Conservation (phyloP, 37 sponge, comb jelly and placozoan genomes). For the Halichondria panicea region DNA sequence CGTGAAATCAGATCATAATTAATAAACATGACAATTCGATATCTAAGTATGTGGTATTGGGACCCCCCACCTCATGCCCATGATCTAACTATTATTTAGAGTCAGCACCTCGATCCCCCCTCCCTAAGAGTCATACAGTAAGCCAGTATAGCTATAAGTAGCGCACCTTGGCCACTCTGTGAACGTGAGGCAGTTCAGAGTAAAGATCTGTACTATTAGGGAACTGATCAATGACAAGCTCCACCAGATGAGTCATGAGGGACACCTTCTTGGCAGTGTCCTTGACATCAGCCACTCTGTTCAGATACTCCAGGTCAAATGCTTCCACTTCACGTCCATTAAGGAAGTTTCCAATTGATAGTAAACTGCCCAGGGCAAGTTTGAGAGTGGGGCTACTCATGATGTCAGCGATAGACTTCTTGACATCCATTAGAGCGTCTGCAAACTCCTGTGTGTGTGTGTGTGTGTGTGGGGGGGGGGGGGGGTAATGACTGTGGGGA, state of each 20-base stretch:
- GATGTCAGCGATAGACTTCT: conserved; percentile 72
- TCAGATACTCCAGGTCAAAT: conserved; percentile 82
- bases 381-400: conserved; percentile 64
- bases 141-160: no score
- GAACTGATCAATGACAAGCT: conserved; percentile 80
- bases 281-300: conserved; percentile 82
- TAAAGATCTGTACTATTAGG: conserved; percentile 83
- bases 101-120: no score
- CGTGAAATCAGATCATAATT: no score
- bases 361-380: conserved; percentile 62
- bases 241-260: conserved; percentile 82
- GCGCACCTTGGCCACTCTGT: conserved; percentile 84
- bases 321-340: conserved; percentile 85
- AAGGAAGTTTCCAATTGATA: conserved; percentile 89
- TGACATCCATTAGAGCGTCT: conserved; percentile 91
- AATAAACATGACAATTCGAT: no score
- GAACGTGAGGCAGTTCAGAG: conserved; percentile 69
- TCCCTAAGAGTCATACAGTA: no score
- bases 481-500: no score
- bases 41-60: no score
- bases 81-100: no score
- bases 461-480: no score
- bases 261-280: conserved; percentile 89
- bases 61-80: no score
- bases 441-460: conserved; percentile 83